Evolutionary conservation across 2,797 vertebrate species (phyloP), one percentile per base, ranked within the genome.

Genomic region (Sebastiscus albofasciatus): DNA sequence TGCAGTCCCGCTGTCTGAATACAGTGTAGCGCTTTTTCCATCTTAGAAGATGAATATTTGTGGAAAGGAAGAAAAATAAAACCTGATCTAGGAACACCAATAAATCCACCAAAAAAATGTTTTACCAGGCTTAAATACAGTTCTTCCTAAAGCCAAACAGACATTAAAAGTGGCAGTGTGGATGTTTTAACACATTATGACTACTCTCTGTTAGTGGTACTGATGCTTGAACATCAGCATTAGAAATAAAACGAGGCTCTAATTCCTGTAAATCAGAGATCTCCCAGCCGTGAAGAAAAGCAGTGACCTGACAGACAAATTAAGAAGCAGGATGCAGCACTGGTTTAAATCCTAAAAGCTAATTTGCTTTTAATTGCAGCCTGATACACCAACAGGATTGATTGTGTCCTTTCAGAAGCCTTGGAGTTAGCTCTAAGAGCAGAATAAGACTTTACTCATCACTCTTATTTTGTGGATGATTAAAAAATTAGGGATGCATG

Each of bases 11-110:
- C 70, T 52, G 61, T 69, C 54, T 85, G 49, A 78, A 82, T 79
- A 59, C 24, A 55, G 64, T 60, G 26, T 39, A 61, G 59, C 3
- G 18, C 5, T 42, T 56, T 82, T 81, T 83, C 29, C 55, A 79
- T 75, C 55, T 70, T 20, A 10, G 54, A 56, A 54, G 61, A 87
- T 66, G 73, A 60, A 71, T 67, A 77, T 72, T 77, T 80, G 34
- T 24, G 9, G 0, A 67, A 61, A 68, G 49, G 49, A 3, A n/a
- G 34, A 54, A 77, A 78, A 77, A 71, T 13, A 27, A 60, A 75
- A 66, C 62, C 1, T 22, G 20, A 56, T 36, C 12, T 8, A 27
- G 29, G 13, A 68, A 79, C 31, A 66, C 12, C 10, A 68, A 66
- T 46, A 81, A 83, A 77, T 39, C 10, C 54, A 31, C 6, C 33